Evolutionary conservation across 2,113 vertebrate species (phyloP).

Genomic region (Dascyllus trimaculatus): DNA sequence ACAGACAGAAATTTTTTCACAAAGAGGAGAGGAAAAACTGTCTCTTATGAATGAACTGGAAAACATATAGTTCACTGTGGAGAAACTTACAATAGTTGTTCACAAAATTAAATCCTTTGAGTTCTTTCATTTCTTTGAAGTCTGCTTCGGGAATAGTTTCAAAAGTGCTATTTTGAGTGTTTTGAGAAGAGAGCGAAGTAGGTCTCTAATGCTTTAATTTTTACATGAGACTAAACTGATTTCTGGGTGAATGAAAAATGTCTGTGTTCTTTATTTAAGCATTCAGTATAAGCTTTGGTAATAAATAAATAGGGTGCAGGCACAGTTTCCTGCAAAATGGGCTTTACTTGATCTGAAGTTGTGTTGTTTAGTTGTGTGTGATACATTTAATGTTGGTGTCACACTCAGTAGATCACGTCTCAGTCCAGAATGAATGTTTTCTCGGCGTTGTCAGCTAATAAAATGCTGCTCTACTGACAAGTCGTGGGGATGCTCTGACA

Average conservation of each 20-base stretch:
- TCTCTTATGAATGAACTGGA: conserved; percentile 50
- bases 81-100: conserved; percentile 34
- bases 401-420: conserved; percentile 17
- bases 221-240: not conserved
- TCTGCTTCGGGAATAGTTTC: conserved; percentile 21
- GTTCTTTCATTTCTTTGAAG: conserved; percentile 26
- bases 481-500: conserved; percentile 31
- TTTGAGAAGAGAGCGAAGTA: not conserved
- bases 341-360: not conserved
- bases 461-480: conserved; percentile 24
- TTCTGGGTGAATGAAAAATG: not conserved
- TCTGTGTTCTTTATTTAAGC: not conserved
- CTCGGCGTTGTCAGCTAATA: conserved; percentile 25
- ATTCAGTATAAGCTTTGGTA: not conserved
- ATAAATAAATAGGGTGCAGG: not conserved
- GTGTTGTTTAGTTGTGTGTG: not conserved
- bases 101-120: conserved; percentile 34
- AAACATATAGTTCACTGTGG: conserved; percentile 56
- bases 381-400: not conserved
- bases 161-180: conserved; percentile 12
- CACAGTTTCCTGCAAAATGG: not conserved
- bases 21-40: not conserved
- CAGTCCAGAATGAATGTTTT: conserved; percentile 18
- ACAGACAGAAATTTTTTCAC: conserved; percentile 6
- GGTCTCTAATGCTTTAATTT: conserved; percentile 6